Percentiles rank a stretch among this genome's conserved stretches.
phyloP scores from a whole-genome alignment of 2,888 invertebrate species.

The Pycnomerus fuliginosus region DNA sequence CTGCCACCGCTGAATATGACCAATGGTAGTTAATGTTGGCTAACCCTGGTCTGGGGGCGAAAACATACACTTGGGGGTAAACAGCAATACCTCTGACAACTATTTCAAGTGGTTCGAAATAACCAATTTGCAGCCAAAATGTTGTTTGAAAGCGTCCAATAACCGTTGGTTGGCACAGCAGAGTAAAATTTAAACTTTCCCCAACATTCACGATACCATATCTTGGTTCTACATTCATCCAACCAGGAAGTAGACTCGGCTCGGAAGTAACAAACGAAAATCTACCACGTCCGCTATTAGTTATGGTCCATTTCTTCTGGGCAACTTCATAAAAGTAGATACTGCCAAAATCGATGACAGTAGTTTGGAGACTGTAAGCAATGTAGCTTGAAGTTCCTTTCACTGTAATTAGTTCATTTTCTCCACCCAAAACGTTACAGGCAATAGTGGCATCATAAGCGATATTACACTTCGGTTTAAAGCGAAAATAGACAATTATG shows the following conservation, averaged over 20 bases:
- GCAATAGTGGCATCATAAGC: constrained; percentile 53
- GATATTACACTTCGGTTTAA: constrained; percentile 53
- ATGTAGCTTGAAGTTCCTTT: constrained; percentile 57
- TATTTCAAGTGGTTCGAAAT: constrained; percentile 57
- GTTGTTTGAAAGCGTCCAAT: constrained; percentile 55
- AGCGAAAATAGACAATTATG: constrained; percentile 54
- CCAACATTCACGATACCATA: constrained; percentile 52
- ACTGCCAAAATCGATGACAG: constrained; percentile 49
- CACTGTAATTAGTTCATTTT: constrained; percentile 55
- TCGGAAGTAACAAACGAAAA: constrained; percentile 52
- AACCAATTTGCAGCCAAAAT: constrained; percentile 41
- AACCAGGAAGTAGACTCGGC: constrained; percentile 52
- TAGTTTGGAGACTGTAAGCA: constrained; percentile 54
- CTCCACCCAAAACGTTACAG: constrained; percentile 61
- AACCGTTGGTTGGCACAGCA: constrained; percentile 58
- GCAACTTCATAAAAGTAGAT: constrained; percentile 49
- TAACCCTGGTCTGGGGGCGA: constrained; percentile 52
- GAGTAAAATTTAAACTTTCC: constrained; percentile 50
- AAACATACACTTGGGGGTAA: constrained; percentile 60
- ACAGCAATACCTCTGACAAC: constrained; percentile 60
- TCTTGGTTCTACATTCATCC: constrained; percentile 54
- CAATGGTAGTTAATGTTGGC: constrained; percentile 37
- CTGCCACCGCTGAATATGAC: constrained; percentile 28
- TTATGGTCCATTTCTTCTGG: constrained; percentile 45
- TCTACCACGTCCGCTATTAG: constrained; percentile 56